A percentile compares a stretch with the other conserved stretches of the same genome.
phyloP scores from a whole-genome alignment of 2,113 vertebrate genomes.

The Circaetus gallicus region DNA sequence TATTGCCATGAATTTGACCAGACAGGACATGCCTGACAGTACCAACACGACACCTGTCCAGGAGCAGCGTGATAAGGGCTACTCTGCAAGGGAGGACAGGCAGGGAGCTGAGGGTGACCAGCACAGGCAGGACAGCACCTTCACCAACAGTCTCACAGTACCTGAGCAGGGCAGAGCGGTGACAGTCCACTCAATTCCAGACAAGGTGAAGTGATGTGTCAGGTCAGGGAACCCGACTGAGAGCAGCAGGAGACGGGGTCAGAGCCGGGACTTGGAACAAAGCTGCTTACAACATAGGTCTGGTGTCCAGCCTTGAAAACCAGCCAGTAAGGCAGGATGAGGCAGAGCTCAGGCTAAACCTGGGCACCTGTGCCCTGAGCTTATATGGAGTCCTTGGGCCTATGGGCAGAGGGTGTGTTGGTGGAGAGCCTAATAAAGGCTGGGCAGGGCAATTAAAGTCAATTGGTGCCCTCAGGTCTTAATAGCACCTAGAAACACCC shows the following conservation, averaged over 20 bases:
- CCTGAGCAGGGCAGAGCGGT: neutral
- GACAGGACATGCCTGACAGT: neutral
- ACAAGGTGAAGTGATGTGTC: neutral
- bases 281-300: neutral
- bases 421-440: neutral
- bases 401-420: neutral
- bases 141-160: neutral
- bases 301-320: neutral
- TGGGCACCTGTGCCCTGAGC: neutral
- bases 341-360: neutral
- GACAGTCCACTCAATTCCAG: neutral
- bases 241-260: neutral
- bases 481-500: neutral
- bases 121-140: neutral
- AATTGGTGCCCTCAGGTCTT: neutral
- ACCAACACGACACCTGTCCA: neutral
- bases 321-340: neutral
- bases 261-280: neutral
- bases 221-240: neutral
- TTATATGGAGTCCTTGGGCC: neutral
- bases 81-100: neutral
- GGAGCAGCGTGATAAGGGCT: neutral
- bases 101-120: neutral
- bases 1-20: neutral
- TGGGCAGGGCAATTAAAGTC: neutral